These are phyloP conservation scores for Tipula helvola DNA, from an alignment of 2,888 invertebrate species.

Conservation along the genomic window DNA sequence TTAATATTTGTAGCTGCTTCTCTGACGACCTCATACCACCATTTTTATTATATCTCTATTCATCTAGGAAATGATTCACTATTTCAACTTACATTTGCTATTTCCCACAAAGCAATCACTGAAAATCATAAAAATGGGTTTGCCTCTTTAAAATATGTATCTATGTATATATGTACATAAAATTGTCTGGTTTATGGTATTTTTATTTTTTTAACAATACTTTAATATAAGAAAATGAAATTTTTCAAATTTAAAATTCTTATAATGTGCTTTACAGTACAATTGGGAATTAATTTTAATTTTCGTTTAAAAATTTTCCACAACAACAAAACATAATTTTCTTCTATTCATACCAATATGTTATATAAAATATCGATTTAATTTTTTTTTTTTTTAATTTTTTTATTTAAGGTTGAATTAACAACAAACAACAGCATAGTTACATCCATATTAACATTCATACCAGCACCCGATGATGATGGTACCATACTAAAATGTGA, in stretches of 20 bases:
- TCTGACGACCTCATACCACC: too few species aligned
- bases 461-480: slow-evolving; percentile 74
- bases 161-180: too few species aligned
- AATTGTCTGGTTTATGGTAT: not conserved
- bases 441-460: slow-evolving; percentile 64
- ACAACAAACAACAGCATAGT: slow-evolving; percentile 59
- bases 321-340: not conserved
- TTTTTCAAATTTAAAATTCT: not conserved
- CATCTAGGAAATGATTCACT: too few species aligned
- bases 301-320: not conserved
- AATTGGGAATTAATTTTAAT: not conserved
- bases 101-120: not conserved
- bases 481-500: slow-evolving; percentile 72
- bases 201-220: not conserved
- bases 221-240: not conserved
- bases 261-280: not conserved
- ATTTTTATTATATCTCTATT: too few species aligned
- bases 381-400: not conserved
- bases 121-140: not conserved
- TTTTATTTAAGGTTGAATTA: slow-evolving; percentile 42
- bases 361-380: not conserved
- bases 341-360: not conserved
- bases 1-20: too few species aligned
- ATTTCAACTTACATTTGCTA: not conserved
- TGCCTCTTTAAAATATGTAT: too few species aligned